Conservation (phyloP, 1,140 invertebrate species). For the Drosophila ercepeae region DNA sequence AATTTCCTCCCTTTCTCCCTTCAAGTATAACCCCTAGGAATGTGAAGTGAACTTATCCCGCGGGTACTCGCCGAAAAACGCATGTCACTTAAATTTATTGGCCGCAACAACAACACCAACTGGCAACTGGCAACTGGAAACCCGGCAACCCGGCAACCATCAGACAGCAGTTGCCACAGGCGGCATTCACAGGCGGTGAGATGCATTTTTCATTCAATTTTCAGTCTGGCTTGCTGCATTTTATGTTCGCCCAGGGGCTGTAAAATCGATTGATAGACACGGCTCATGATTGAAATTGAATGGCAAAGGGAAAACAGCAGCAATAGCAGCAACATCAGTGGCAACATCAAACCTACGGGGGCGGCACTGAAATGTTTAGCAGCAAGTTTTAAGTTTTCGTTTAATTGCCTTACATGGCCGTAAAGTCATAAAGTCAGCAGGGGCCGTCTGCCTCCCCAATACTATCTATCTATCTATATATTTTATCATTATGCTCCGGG, state of each 20-base stretch:
- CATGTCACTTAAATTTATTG: constrained; percentile 82
- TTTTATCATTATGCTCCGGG: constrained; percentile 32
- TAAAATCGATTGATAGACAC: constrained; percentile 77
- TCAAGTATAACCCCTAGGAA: constrained; percentile 58
- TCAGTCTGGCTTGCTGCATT: constrained; percentile 36
- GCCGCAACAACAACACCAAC: constrained; percentile 62
- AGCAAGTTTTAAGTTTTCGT: constrained; percentile 62
- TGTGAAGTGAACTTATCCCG: constrained; percentile 75
- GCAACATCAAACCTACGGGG: constrained; percentile 3
- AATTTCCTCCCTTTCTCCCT: constrained; percentile 2
- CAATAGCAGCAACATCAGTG: constrained; percentile 5
- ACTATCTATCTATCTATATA: not conserved
- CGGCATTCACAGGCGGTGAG: constrained; percentile 57
- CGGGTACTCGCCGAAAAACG: constrained; percentile 80
- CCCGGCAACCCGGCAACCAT: not conserved
- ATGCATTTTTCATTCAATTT: constrained; percentile 82
- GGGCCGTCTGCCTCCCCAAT: not conserved
- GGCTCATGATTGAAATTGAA: constrained; percentile 74
- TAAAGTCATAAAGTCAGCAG: constrained; percentile 51
- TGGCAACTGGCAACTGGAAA: constrained; percentile 13
- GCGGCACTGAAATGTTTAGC: constrained; percentile 60
- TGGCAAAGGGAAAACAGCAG: not conserved
- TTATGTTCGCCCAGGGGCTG: constrained; percentile 61
- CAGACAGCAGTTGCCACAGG: constrained; percentile 1
- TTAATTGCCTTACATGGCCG: constrained; percentile 73